Base-by-base conservation (phyloP, 2,888 invertebrate species). In the Craniophora ligustri region DNA sequence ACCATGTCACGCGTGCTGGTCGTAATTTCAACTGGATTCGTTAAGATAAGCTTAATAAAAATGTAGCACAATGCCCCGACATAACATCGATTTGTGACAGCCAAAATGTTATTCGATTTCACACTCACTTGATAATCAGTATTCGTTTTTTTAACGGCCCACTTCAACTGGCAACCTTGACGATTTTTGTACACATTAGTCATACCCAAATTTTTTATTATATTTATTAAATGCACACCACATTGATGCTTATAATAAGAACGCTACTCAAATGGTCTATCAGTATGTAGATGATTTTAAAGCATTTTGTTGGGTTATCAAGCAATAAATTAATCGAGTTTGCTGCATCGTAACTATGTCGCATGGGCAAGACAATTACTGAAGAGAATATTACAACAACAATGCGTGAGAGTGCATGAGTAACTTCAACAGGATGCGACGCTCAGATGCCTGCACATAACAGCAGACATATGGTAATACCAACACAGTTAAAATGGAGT, bases 131-230 rank as follows among this genome's bases (percentile, higher is more conserved):
- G 64, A 60, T 64, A 72, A 69, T 64, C 41, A 67, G 44, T 54
- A 60, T 73, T 66, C 58, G 60, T 71, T 74, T 66, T 74, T 57
- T 67, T 65, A 53, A 38, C 61, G 79, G 80, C 83, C 82, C 54
- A 84, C 71, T 78, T 84, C 57, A 62, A 23, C 13, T 38, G 16
- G 46, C 46, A 69, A 40, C 76, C 73, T 79, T 77, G 75, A 38
- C 34, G 64, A 41, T 21, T 1, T 8, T 26, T 23, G 1, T n/a
- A n/a, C n/a, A n/a, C 26, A 26, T 26, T n/a, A 26, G 23, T 23
- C 8, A 23, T 23, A n/a, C n/a, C n/a, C n/a, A n/a, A n/a, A n/a
- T n/a, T n/a, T n/a, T n/a, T n/a, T n/a, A n/a, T n/a, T n/a, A n/a
- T n/a, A n/a, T n/a, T n/a, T n/a, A n/a, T n/a, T n/a, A n/a, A n/a